Evolutionary conservation across 1,140 invertebrate genomes (phyloP).

Genomic region (Drosophila trapezifrons): DNA sequence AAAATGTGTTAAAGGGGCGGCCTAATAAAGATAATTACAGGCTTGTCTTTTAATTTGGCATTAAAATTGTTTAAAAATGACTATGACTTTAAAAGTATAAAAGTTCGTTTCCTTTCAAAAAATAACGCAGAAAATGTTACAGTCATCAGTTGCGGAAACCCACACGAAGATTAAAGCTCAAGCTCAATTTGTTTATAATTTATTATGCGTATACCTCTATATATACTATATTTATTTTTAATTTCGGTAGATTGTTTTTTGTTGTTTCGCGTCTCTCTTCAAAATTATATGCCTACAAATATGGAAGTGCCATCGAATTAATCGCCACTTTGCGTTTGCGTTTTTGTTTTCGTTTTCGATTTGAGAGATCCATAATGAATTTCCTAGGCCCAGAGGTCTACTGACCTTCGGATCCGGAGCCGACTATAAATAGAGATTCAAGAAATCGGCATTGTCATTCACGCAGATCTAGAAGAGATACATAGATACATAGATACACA

Average conservation of each 20-base stretch:
- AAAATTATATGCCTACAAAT: conserved; percentile 75
- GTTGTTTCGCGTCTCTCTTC: conserved; percentile 43
- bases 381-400: conserved; percentile 45
- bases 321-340: conserved; percentile 69
- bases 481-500: conserved; percentile 39
- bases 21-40: conserved; percentile 15
- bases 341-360: conserved; percentile 48
- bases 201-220: conserved; percentile 61
- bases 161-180: conserved; percentile 43
- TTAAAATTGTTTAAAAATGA: conserved; percentile 1
- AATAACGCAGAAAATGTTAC: conserved; percentile 26
- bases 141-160: conserved; percentile 15
- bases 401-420: conserved; percentile 58
- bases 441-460: conserved; percentile 73
- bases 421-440: conserved; percentile 49
- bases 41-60: conserved; percentile 1
- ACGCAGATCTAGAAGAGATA: conserved; percentile 62
- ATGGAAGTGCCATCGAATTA: conserved; percentile 80
- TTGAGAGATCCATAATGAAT: conserved; percentile 60
- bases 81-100: conserved; percentile 6
- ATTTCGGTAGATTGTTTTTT: conserved; percentile 43
- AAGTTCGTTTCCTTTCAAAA: conserved; percentile 22
- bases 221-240: conserved; percentile 47
- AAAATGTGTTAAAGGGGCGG: conserved; percentile 23
- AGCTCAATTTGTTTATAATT: conserved; percentile 63